Evolutionary conservation across 35 echinoderm and acorn worm species (phyloP), one percentile per base, ranked within the genome.

Genomic region (Stichopus chloronotus): DNA sequence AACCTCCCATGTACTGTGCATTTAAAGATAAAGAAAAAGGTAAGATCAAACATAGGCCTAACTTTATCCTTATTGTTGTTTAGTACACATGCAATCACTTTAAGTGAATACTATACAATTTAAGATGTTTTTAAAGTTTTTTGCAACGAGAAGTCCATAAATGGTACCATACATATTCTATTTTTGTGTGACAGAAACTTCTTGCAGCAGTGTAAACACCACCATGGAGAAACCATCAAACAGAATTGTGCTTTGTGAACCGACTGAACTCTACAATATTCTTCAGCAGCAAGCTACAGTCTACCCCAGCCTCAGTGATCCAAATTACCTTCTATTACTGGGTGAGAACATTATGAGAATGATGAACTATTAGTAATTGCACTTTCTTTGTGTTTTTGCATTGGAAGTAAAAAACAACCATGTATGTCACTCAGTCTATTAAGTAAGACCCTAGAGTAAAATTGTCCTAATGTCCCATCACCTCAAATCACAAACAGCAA

Each of bases 181-280:
- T 43, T 43, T 43, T 43, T 43, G 30, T 43, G 30, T 43, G 30
- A 43, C 69, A 72, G 69, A n/a, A n/a, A 72, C 6, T 72, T 65
- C 2, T 65, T 17, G 11, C 17, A n/a, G 69, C 69, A 19, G 17
- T 72, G 17, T 72, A 5, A 6, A 16, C 22, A n/a, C 69, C 69
- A 72, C 22, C 16, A 72, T n/a, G 69, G 69, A 72, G 69, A 72
- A 72, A 17, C 22, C 69, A 16, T 20, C 17, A 14, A 85, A 85
- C 14, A 85, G 82, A 85, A 93, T 99, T 52, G 92, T 96, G 5
- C 94, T 95, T 59, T 96, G 95, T 86, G 95, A 96, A 84, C 97
- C 97, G 12, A 99, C 97, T 63, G 95, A 96, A 54, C 88, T 99
- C 6, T 99, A 99, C 65, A 99, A 99, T 82, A 99, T 99, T 83